Percentiles rank a stretch among this genome's conserved stretches.
Conservation (phyloP, 2,113 vertebrate species). For the Piaya cayana region DNA sequence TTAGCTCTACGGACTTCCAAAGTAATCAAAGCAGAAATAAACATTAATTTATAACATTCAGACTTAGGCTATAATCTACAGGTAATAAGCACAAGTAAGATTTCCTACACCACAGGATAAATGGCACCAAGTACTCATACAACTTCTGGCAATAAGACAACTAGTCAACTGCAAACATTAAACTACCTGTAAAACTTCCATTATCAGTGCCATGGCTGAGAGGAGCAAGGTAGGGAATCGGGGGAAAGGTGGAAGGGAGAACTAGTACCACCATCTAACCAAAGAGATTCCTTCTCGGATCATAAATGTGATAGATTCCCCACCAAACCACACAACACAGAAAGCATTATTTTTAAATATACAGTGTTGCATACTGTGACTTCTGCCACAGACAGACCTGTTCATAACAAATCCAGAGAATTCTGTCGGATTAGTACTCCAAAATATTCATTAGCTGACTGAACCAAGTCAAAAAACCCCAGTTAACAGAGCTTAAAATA, state of each 20-base stretch:
- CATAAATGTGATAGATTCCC: background rate
- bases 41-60: background rate
- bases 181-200: background rate
- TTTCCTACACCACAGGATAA: background rate
- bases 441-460: background rate
- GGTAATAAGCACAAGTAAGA: background rate
- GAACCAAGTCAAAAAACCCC: background rate
- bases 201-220: background rate
- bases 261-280: background rate
- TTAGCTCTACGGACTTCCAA: background rate
- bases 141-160: background rate
- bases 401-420: background rate
- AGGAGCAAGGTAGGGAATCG: background rate
- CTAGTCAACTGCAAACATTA: background rate
- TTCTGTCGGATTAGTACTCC: background rate
- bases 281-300: background rate
- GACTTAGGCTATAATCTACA: background rate
- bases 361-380: background rate
- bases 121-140: background rate
- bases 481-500: background rate
- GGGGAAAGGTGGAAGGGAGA: background rate
- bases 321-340: background rate
- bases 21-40: constrained; percentile 19
- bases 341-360: background rate
- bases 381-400: background rate